These are phyloP conservation scores for Luidia sarsii DNA, from an alignment of 53 echinoderm and acorn worm species.

Conservation along the genomic window DNA sequence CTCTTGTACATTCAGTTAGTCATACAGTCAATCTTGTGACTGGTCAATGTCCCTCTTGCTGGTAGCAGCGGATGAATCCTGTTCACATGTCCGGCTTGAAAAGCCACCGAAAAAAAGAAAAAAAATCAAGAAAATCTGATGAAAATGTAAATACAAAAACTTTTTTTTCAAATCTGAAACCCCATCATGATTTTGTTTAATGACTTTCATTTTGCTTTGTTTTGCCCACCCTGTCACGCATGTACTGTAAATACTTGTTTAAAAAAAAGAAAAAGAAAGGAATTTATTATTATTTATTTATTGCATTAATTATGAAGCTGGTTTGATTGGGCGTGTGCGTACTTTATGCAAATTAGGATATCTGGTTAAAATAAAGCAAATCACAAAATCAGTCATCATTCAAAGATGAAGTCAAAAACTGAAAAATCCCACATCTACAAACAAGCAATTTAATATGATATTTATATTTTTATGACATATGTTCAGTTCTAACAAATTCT, in stretches of 20 bases:
- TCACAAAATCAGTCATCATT: background rate
- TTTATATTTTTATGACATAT: background rate
- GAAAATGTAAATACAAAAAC: conserved; percentile 32
- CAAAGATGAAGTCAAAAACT: background rate
- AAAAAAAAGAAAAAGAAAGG: background rate
- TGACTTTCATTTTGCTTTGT: conserved; percentile 11
- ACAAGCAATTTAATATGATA: background rate
- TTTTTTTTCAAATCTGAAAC: conserved; percentile 27
- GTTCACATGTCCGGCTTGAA: background rate
- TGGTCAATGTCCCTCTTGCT: too few relatives aligned
- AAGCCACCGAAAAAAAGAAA: background rate
- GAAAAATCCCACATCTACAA: background rate
- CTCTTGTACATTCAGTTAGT: too few relatives aligned
- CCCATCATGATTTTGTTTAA: conserved; percentile 10
- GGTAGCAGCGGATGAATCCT: too few relatives aligned
- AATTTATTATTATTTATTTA: conserved; percentile 8
- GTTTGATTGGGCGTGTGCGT: conserved; percentile 26
- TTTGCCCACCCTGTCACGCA: conserved; percentile 26
- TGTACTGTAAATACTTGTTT: conserved; percentile 43
- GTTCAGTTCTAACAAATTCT: background rate
- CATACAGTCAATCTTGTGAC: too few relatives aligned
- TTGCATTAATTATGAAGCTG: background rate
- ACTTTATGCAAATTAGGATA: conserved; percentile 23
- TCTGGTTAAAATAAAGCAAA: conserved; percentile 7
- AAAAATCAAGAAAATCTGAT: background rate